Base-by-base conservation (phyloP, 2,113 vertebrate genomes). In the Morone saxatilis region DNA sequence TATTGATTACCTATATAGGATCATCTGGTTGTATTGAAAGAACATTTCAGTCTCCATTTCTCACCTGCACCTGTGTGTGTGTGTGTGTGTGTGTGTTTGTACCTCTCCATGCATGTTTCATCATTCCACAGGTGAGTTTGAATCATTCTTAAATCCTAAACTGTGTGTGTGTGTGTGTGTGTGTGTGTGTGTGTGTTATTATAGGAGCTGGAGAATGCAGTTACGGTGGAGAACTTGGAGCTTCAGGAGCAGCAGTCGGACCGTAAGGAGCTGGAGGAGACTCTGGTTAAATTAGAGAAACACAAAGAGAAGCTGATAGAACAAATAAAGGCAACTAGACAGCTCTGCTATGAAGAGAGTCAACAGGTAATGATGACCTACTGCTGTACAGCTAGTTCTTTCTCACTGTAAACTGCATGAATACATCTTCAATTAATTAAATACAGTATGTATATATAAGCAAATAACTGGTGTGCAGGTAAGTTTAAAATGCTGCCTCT, bases 181-280 rank as follows among this genome's bases (percentile, higher is more conserved):
- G 31, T 4, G 17, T 79, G 67, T 73, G 65, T 76, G 36, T 69
- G 38, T 71, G 41, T 68, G 47, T 65, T n/a, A 22, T 20, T 71
- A 47, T 45, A 99, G 98, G 98, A 97, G 91, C 95, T 99, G 88
- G 97, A 99, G 79, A 97, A 97, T 92, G 96, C 97, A 76, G 97
- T 99, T 48, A 94, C 97, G 4, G 93, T 95, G 84, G 98, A 99
- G 88, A 96, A 93, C 93, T 63, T 91, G 88, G 97, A 97, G 47
- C 94, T 99, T 66, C 96, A 98, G 87, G 97, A 96, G 84, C 96
- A 98, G 61, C 96, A 97, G 90, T 94, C 94, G 3, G 97, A 98
- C 94, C 96, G 96, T 13, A 94, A 96, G 83, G 96, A 98, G 85
- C 95, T 96, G 0, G 96, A 98, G 90, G 96, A 98, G 86, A 96